Percentiles rank a stretch among this genome's conserved stretches.
These are phyloP conservation scores for Premnoplex brunnescens DNA, from an alignment of 2,797 vertebrate genomes.

Conservation along the genomic window DNA sequence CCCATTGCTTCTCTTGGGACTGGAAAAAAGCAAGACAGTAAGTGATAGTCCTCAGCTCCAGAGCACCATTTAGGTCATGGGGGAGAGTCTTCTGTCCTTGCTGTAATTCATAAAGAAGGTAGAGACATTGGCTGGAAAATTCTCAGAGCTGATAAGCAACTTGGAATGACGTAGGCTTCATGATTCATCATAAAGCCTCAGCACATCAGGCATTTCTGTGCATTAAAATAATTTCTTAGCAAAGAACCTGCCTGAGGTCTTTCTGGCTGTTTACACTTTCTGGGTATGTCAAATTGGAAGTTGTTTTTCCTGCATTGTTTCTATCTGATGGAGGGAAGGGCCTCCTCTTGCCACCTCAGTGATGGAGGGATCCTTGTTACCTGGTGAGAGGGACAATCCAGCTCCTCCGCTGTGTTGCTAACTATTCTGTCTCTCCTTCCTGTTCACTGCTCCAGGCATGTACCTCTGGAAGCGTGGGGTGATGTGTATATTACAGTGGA, in stretches of 20 bases:
- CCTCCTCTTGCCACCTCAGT: not conserved
- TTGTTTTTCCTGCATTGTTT: not conserved
- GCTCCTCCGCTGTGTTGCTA: not conserved
- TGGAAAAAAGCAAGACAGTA: not conserved
- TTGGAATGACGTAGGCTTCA: rapidly evolving
- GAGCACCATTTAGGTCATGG: rapidly evolving
- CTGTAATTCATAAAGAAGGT: not conserved
- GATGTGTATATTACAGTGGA: not conserved
- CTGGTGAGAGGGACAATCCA: not conserved
- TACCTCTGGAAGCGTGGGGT: not conserved
- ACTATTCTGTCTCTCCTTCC: not conserved
- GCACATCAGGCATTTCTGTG: not conserved
- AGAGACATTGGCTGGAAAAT: not conserved
- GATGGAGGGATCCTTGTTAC: not conserved
- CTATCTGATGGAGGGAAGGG: not conserved
- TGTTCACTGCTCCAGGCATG: not conserved
- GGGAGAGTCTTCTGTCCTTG: not conserved
- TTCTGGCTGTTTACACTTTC: not conserved
- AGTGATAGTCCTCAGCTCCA: not conserved
- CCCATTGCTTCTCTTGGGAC: not conserved
- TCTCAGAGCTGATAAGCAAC: not conserved
- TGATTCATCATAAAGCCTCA: not conserved
- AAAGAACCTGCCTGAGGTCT: not conserved
- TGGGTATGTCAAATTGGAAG: not conserved
- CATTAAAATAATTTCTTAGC: not conserved